Conservation (phyloP, 2,797 vertebrate species). For the Melopsittacus undulatus region DNA sequence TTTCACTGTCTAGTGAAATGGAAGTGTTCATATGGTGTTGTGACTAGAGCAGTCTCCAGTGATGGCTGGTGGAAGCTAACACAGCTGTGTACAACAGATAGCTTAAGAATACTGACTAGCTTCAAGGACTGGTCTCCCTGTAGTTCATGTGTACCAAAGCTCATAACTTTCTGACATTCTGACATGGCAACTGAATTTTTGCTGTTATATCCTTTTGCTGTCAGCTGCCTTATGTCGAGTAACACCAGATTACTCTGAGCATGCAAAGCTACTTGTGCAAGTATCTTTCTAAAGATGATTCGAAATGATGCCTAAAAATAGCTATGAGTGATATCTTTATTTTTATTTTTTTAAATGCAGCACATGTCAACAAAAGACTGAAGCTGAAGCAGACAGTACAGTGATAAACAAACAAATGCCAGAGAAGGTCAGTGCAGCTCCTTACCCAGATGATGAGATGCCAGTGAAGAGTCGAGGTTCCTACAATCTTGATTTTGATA, state of each 20-base stretch:
- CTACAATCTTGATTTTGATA: conserved; percentile 77
- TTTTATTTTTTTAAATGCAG: not conserved
- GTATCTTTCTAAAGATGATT: not conserved
- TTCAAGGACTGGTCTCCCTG: not conserved
- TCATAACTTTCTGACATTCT: not conserved
- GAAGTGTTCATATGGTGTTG: not conserved
- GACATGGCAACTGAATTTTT: not conserved
- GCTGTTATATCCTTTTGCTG: not conserved
- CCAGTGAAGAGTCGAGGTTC: conserved; percentile 80
- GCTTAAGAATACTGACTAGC: not conserved
- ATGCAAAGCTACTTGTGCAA: not conserved
- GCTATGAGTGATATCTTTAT: not conserved
- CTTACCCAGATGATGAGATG: conserved; percentile 73
- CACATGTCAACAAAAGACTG: conserved; percentile 43
- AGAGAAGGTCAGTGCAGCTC: not conserved
- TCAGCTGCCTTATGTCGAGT: not conserved
- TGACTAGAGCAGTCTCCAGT: not conserved
- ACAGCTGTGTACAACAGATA: not conserved
- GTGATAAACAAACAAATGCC: conserved; percentile 30
- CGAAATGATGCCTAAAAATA: not conserved
- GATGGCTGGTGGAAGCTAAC: not conserved
- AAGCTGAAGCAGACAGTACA: not conserved
- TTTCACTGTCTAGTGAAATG: not conserved
- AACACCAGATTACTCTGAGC: not conserved
- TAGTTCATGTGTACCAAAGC: not conserved